These are phyloP conservation scores for Microtus oregoni DNA, from an alignment of 2,113 vertebrate species.

Conservation along the genomic window DNA sequence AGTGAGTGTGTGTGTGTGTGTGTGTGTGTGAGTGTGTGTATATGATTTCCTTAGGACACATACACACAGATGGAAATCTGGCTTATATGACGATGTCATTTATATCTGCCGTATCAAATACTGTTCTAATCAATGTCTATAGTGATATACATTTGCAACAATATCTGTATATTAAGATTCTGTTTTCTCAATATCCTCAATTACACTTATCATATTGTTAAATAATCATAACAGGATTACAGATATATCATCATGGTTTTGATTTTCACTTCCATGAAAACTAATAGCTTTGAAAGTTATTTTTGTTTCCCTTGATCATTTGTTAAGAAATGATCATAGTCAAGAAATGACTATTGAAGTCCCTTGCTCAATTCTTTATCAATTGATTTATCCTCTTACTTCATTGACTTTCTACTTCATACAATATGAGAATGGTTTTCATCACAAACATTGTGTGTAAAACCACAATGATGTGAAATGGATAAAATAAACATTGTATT, in stretches of 20 bases:
- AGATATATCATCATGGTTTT: background rate
- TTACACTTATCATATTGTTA: background rate
- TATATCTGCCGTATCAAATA: background rate
- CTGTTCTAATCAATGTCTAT: background rate
- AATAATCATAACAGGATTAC: too few species aligned
- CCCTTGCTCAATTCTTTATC: background rate
- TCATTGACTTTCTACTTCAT: background rate
- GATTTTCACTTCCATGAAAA: background rate
- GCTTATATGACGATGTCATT: background rate
- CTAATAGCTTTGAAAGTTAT: background rate
- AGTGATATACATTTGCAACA: background rate
- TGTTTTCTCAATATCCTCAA: background rate
- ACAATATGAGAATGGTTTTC: background rate
- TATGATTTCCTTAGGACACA: background rate
- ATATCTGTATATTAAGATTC: background rate
- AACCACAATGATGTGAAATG: background rate
- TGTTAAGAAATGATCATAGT: background rate
- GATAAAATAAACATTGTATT: background rate
- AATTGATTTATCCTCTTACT: background rate
- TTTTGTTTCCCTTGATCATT: background rate
- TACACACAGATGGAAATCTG: background rate
- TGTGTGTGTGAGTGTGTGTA: background rate
- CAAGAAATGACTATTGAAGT: background rate
- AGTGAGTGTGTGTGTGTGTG: too few species aligned
- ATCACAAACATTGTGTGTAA: background rate